Percentiles rank a stretch among this genome's conserved stretches.
phyloP scores from a whole-genome alignment of 2,888 invertebrate species.

The Protonemura montana region DNA sequence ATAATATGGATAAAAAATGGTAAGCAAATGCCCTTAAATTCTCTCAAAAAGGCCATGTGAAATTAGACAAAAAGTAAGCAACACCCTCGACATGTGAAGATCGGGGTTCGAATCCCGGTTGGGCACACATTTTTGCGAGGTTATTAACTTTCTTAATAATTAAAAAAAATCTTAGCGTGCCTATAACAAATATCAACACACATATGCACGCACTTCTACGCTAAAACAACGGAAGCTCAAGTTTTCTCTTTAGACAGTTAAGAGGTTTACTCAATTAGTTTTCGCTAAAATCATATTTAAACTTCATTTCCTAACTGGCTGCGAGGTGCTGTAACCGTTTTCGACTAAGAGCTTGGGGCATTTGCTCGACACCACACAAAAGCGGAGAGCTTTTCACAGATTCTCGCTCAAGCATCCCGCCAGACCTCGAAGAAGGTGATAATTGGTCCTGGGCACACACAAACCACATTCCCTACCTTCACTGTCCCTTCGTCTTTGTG shows the following conservation, averaged over 20 bases:
- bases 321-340: not conserved
- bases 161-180: too few relatives aligned
- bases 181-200: too few relatives aligned
- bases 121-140: too few relatives aligned
- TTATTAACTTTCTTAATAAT: too few relatives aligned
- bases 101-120: too few relatives aligned
- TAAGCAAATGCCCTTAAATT: too few relatives aligned
- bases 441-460: not conserved
- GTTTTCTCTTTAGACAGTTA: not conserved
- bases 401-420: not conserved
- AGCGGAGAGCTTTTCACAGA: not conserved
- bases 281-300: not conserved
- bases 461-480: not conserved
- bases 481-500: not conserved
- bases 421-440: not conserved
- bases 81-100: too few relatives aligned
- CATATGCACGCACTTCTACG: too few relatives aligned
- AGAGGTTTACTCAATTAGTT: not conserved
- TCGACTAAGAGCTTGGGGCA: not conserved
- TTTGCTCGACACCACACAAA: not conserved
- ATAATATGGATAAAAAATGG: too few relatives aligned
- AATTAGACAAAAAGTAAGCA: too few relatives aligned
- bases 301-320: not conserved
- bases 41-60: too few relatives aligned
- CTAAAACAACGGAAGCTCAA: too few relatives aligned